These are phyloP conservation scores for Urosaurus nigricauda DNA, from an alignment of 2,797 vertebrate species.

Conservation along the genomic window DNA sequence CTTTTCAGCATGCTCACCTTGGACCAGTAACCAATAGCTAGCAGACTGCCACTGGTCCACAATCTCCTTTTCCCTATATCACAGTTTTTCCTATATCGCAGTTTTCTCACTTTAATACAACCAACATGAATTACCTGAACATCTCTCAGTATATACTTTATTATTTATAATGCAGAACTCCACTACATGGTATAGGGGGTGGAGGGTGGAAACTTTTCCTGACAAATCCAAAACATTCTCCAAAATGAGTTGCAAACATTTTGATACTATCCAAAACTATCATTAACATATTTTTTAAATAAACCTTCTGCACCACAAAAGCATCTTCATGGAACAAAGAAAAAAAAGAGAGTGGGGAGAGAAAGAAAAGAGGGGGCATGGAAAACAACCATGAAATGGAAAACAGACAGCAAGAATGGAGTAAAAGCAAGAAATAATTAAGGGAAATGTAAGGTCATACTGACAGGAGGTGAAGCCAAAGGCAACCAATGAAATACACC, in stretches of 20 bases:
- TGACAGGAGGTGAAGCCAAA: neutral
- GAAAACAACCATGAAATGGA: neutral
- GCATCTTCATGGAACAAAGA: neutral
- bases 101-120: neutral
- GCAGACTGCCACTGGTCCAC: neutral
- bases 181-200: neutral
- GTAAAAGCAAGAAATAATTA: neutral
- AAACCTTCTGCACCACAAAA: neutral
- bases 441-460: neutral
- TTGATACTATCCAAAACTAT: neutral
- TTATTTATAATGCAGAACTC: neutral
- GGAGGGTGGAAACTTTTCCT: neutral
- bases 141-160: constrained; percentile 11
- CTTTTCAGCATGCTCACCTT: too few species aligned
- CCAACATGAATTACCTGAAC: neutral
- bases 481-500: neutral
- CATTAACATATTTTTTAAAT: neutral
- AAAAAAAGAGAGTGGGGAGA: neutral
- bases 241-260: constrained; percentile 3
- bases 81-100: too few species aligned
- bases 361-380: neutral
- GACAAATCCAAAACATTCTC: neutral
- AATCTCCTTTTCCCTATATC: neutral
- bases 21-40: too few species aligned
- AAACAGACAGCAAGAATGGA: neutral